Evolutionary conservation across 2,797 vertebrate species (phyloP).

Genomic region (Lacerta viridis): DNA sequence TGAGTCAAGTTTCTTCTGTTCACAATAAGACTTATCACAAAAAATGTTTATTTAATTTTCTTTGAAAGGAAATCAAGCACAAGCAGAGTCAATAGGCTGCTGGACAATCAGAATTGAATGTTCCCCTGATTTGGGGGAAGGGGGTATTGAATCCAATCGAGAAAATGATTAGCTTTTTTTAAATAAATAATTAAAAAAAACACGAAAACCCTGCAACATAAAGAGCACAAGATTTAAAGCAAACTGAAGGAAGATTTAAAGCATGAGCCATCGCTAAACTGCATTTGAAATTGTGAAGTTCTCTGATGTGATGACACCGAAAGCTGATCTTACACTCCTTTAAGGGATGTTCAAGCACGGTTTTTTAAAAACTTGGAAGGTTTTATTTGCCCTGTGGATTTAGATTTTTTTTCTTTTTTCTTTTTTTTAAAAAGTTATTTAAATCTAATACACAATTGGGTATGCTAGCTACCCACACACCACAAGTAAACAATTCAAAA

Average conservation of each 20-base stretch:
- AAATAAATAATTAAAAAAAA: neutral
- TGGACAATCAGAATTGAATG: slow-evolving; percentile 61
- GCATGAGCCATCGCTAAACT: neutral
- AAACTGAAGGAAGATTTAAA: neutral
- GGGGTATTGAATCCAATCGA: slow-evolving; percentile 13
- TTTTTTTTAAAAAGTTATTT: neutral
- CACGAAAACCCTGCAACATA: neutral
- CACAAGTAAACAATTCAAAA: neutral
- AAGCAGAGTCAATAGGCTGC: slow-evolving; percentile 57
- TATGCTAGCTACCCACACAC: neutral
- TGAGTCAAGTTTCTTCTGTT: slow-evolving; percentile 66
- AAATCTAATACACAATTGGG: neutral
- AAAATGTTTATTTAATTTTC: slow-evolving; percentile 64
- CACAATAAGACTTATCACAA: slow-evolving; percentile 56
- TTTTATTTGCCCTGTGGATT: neutral
- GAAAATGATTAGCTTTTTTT: neutral
- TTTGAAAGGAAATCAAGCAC: slow-evolving; percentile 56
- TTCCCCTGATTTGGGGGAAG: slow-evolving; percentile 12
- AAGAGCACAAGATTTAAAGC: slow-evolving; percentile 36
- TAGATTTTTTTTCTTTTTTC: neutral
- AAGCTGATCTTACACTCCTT: neutral
- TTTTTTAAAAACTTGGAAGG: neutral
- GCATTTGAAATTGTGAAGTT: slow-evolving; percentile 8
- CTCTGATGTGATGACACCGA: neutral
- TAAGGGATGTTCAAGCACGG: neutral